Evolutionary conservation across 2,113 vertebrate genomes (phyloP).

Genomic region (Phylloscopus whistleri): DNA sequence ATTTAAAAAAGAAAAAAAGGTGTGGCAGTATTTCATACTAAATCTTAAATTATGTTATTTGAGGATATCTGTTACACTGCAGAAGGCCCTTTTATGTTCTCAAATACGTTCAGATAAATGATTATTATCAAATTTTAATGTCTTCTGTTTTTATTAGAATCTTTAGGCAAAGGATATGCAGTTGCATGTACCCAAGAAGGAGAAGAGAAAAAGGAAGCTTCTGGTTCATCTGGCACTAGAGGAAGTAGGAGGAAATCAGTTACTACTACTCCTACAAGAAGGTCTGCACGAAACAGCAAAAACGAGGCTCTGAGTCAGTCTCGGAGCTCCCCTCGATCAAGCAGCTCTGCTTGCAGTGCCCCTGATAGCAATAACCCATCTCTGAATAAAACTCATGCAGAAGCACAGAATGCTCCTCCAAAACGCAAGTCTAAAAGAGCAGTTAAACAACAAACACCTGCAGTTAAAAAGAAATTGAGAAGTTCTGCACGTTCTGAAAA

Average conservation of each 20-base stretch:
- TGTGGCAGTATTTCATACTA: neutral
- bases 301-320: slow-evolving; percentile 72
- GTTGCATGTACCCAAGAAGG: slow-evolving; percentile 87
- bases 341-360: slow-evolving; percentile 76
- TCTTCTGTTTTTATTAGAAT: slow-evolving; percentile 71
- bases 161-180: slow-evolving; percentile 80
- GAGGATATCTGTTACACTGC: neutral
- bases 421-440: slow-evolving; percentile 80
- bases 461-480: slow-evolving; percentile 80
- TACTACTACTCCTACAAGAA: slow-evolving; percentile 75
- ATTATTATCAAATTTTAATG: neutral
- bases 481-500: slow-evolving; percentile 69
- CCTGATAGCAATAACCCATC: slow-evolving; percentile 65
- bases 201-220: slow-evolving; percentile 86
- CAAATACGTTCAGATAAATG: neutral
- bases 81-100: neutral
- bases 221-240: slow-evolving; percentile 82
- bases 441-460: slow-evolving; percentile 72
- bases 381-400: slow-evolving; percentile 57
- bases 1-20: neutral
- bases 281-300: slow-evolving; percentile 84
- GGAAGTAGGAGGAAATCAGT: slow-evolving; percentile 80
- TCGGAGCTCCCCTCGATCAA: slow-evolving; percentile 73
- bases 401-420: slow-evolving; percentile 67
- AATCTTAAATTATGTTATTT: neutral